Conservation (phyloP, 2,113 vertebrate genomes). For the Cricetomys ansorgei region DNA sequence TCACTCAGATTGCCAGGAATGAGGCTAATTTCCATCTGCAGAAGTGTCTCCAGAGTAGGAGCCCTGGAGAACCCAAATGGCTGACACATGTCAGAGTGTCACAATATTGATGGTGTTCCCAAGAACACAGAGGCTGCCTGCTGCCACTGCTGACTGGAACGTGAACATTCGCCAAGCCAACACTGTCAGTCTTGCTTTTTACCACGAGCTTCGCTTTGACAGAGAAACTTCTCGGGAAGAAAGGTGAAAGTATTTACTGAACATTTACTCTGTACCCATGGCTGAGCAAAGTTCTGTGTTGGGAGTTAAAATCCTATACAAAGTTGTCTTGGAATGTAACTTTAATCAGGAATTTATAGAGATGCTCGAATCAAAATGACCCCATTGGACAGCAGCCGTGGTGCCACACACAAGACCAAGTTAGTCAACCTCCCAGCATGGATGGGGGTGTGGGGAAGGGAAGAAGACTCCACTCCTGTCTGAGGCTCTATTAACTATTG, state of each 20-base stretch:
- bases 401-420: background rate
- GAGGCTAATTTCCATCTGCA: background rate
- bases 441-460: background rate
- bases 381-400: background rate
- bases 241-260: background rate
- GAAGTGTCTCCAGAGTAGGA: background rate
- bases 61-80: background rate
- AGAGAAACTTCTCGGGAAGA: background rate
- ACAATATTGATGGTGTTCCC: slow-evolving; percentile 4
- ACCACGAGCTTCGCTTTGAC: background rate
- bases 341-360: background rate
- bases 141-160: background rate
- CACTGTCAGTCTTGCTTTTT: background rate
- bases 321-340: background rate
- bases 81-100: background rate
- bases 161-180: background rate
- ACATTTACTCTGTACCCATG: background rate
- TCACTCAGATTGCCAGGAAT: background rate
- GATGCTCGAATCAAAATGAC: background rate
- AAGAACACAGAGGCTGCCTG: background rate
- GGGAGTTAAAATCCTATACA: background rate
- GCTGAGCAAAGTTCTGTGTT: background rate
- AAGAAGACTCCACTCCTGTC: too few relatives aligned
- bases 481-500: too few relatives aligned
- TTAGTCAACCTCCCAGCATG: background rate